Evolutionary conservation across 2,113 vertebrate species (phyloP).

Genomic region (Stomatorhinus ivindoensis): DNA sequence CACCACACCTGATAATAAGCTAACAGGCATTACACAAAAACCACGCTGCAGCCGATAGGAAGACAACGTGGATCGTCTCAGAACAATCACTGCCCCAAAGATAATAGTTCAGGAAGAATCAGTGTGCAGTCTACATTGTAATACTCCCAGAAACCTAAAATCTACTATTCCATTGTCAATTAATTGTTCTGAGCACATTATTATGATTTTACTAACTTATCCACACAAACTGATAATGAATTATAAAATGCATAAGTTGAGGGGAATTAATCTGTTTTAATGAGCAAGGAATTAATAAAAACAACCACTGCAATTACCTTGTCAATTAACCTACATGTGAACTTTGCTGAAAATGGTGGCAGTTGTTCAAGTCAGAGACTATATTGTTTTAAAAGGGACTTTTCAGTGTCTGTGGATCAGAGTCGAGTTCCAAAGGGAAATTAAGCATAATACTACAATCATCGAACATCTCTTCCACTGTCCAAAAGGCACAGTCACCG

Average conservation of each 20-base stretch:
- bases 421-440: not conserved
- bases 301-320: not conserved
- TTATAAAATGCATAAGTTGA: not conserved
- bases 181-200: not conserved
- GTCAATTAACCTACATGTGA: conserved; percentile 1
- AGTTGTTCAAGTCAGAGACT: not conserved
- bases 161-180: not conserved
- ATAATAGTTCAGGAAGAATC: not conserved
- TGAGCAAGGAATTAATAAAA: not conserved
- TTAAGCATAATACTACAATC: not conserved
- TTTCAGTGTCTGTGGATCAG: not conserved
- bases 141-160: not conserved
- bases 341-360: not conserved
- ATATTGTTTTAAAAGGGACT: not conserved
- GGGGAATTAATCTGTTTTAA: not conserved
- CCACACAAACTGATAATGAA: conserved; percentile 1
- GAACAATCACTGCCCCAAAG: not conserved
- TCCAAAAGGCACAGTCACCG: not conserved
- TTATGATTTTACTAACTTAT: conserved; percentile 9
- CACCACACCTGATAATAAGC: not conserved
- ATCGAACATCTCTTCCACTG: not conserved
- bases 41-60: not conserved
- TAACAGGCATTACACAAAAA: not conserved
- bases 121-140: not conserved
- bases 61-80: not conserved